These are phyloP conservation scores for Sitobion miscanthi DNA, from an alignment of 1,140 invertebrate species.

Conservation along the genomic window DNA sequence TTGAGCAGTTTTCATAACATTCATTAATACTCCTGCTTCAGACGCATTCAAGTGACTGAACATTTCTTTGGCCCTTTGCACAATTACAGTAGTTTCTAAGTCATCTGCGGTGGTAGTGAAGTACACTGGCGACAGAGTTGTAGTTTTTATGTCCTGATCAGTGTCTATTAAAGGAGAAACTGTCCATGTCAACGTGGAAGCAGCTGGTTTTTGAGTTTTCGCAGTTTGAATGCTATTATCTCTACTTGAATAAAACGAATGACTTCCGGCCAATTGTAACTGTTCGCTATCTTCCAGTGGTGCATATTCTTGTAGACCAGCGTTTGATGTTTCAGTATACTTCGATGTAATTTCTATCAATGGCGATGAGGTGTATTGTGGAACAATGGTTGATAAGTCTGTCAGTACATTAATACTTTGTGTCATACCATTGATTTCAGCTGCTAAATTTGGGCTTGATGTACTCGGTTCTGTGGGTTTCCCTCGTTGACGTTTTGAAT, in stretches of 20 bases:
- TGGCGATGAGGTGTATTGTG: conserved; percentile 46
- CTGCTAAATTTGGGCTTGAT: neutral
- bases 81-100: conserved; percentile 64
- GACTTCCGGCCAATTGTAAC: conserved; percentile 60
- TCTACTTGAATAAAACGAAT: conserved; percentile 60
- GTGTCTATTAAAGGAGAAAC: neutral
- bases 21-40: conserved; percentile 75
- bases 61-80: conserved; percentile 70
- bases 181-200: conserved; percentile 10
- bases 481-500: conserved; percentile 60
- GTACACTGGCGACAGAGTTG: conserved; percentile 45
- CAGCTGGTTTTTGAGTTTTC: neutral
- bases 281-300: conserved; percentile 59
- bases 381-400: conserved; percentile 34
- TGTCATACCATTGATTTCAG: conserved; percentile 33
- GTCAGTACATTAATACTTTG: neutral
- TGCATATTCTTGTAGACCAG: conserved; percentile 45
- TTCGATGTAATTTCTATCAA: conserved; percentile 30
- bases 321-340: neutral
- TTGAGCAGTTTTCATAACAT: conserved; percentile 80
- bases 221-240: conserved; percentile 60
- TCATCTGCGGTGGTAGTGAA: conserved; percentile 9
- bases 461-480: neutral
- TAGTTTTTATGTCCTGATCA: neutral
- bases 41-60: conserved; percentile 77